Percentiles rank a stretch among this genome's conserved stretches.
Conservation (phyloP, 2,888 invertebrate genomes). For the Candidula unifasciata region DNA sequence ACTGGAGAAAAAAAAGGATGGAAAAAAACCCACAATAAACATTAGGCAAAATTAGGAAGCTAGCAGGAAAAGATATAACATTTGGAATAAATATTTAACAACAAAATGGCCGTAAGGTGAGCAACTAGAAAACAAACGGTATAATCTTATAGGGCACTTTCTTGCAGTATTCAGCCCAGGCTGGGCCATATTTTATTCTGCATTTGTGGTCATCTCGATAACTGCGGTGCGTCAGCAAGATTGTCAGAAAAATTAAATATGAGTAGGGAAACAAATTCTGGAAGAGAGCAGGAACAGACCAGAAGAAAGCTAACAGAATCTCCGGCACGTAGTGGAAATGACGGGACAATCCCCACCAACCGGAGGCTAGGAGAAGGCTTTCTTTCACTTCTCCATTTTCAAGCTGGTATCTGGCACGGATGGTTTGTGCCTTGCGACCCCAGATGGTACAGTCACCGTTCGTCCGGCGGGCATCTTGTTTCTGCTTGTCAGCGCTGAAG, state of each 20-base stretch:
- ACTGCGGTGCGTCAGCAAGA: conserved; percentile 80
- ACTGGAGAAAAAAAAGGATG: too few relatives aligned
- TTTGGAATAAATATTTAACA: too few relatives aligned
- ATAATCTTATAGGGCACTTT: conserved; percentile 81
- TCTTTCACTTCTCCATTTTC: conserved; percentile 75
- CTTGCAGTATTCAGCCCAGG: conserved; percentile 81
- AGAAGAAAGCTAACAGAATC: conserved; percentile 79
- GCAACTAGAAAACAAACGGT: conserved; percentile 80
- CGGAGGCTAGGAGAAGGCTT: conserved; percentile 80
- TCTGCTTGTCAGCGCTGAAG: conserved; percentile 81
- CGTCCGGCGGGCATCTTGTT: conserved; percentile 79
- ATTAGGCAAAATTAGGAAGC: too few relatives aligned
- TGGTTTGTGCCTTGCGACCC: conserved; percentile 75
- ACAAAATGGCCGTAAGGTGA: too few relatives aligned
- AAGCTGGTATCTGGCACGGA: conserved; percentile 74
- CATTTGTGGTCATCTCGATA: conserved; percentile 82
- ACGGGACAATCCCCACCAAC: conserved; percentile 82
- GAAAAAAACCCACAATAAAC: too few relatives aligned
- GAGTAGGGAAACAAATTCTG: conserved; percentile 79
- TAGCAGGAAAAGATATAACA: too few relatives aligned
- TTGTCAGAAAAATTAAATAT: conserved; percentile 79
- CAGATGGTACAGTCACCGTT: conserved; percentile 78
- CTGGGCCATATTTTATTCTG: conserved; percentile 80
- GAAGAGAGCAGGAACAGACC: conserved; percentile 79
- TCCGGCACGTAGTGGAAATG: conserved; percentile 83